phyloP scores from a whole-genome alignment of 1,140 invertebrate species.

The Drosophila kepulauana region DNA sequence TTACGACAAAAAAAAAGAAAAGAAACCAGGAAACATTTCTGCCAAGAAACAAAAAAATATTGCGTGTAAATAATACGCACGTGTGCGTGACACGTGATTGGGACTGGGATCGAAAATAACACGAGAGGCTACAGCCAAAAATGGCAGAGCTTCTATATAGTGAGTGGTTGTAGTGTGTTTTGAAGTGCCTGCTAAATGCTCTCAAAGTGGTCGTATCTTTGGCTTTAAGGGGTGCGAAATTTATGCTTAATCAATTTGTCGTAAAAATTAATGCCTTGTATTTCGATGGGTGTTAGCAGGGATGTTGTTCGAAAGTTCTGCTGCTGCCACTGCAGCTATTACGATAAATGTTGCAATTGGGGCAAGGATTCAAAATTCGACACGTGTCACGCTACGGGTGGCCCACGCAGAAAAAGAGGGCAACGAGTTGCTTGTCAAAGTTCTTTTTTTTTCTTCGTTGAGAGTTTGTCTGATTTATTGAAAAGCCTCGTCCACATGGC shows the following conservation, averaged over 20 bases:
- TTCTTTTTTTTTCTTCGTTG: constrained; percentile 49
- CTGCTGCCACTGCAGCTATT: constrained; percentile 12
- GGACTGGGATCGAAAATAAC: constrained; percentile 24
- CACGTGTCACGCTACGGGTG: constrained; percentile 60
- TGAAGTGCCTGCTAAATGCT: constrained; percentile 84
- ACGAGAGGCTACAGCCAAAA: constrained; percentile 4
- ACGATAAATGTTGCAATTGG: constrained; percentile 66
- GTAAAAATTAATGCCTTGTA: constrained; percentile 79
- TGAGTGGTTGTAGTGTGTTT: constrained; percentile 47
- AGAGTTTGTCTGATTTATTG: constrained; percentile 51
- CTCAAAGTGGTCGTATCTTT: constrained; percentile 72
- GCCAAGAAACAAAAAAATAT: constrained; percentile 51
- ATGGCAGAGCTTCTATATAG: neutral
- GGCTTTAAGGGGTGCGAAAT: constrained; percentile 66
- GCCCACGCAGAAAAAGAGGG: constrained; percentile 5
- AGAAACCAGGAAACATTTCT: neutral
- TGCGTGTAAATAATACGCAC: constrained; percentile 84
- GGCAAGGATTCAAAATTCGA: constrained; percentile 49
- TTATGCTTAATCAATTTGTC: constrained; percentile 84
- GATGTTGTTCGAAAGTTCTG: constrained; percentile 11
- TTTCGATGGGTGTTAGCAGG: constrained; percentile 53
- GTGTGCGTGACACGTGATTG: constrained; percentile 82
- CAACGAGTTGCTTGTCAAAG: neutral
- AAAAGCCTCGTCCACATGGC: constrained; percentile 29
- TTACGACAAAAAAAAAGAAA: constrained; percentile 6